Base-by-base conservation (phyloP, 1,140 invertebrate genomes). In the Calliphora vicina region DNA sequence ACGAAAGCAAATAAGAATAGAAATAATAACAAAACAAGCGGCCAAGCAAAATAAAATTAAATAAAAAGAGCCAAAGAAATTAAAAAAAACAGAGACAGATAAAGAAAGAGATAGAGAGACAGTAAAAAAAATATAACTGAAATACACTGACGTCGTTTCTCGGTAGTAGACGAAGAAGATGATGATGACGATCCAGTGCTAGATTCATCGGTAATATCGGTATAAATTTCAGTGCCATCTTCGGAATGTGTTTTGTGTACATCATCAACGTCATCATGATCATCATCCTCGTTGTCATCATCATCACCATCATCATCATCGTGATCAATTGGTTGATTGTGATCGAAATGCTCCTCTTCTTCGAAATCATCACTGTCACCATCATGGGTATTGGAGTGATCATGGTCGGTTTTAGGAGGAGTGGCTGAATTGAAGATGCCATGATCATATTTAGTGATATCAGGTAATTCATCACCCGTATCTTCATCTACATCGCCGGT, bases 131-230 rank as follows among this genome's bases (percentile, higher is more conserved):
- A 82, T 82, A 80, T 35, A 29, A 84, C 82, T 72, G 82, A 80
- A 82, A 84, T 76, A 82, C 82, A 84, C 84, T 84, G 84, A 84
- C 84, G 80, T 84, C 35, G 80, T 67, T 84, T 80, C 23, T 78
- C 50, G 82, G 78, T 42, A 43, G 74, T 78, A 20, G 74, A 23
- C 35, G 74, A 43, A 43, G 74, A 43, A 43, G 29, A 43, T 10
- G 74, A 29, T 42, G 74, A 35, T 35, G 73, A 76, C n/a, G 73
- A 78, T 78, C 35, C 35, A 45, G 61, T 29, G 9, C 27, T 45
- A 29, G 25, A 81, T n/a, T 42, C 29, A 43, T 71, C 83, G 61
- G 78, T 83, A 67, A 67, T 42, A 81, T 82, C 80, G 26, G 80
- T 84, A 72, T 82, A 82, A 23, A 84, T 76, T 20, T 84, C 83